These are phyloP conservation scores for Orgyia antiqua DNA, from an alignment of 2,888 invertebrate genomes.

Conservation along the genomic window DNA sequence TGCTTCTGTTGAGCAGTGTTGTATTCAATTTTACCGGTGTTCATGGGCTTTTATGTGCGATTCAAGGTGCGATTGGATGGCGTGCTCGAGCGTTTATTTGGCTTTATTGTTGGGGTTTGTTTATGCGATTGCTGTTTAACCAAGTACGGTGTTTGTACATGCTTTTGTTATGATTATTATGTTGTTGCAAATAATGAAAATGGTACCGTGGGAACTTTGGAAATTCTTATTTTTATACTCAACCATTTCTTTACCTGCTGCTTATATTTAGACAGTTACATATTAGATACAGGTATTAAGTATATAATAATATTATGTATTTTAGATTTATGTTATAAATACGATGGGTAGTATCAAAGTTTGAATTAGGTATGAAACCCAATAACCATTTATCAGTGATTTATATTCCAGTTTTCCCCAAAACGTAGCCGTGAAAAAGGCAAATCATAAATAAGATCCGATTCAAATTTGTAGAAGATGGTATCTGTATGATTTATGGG, in stretches of 20 bases:
- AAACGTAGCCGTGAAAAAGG: slow-evolving; percentile 77
- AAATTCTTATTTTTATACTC: slow-evolving; percentile 9
- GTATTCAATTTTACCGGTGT: slow-evolving; percentile 75
- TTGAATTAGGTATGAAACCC: slow-evolving; percentile 59
- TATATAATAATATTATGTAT: too few species aligned
- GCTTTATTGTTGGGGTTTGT: slow-evolving; percentile 78
- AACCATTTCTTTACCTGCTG: too few species aligned
- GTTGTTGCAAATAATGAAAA: slow-evolving; percentile 65
- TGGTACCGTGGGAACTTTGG: slow-evolving; percentile 51
- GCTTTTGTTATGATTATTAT: slow-evolving; percentile 76
- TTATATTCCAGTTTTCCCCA: slow-evolving; percentile 73
- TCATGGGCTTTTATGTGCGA: slow-evolving; percentile 76
- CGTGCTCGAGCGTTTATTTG: slow-evolving; percentile 77
- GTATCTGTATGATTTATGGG: slow-evolving; percentile 76
- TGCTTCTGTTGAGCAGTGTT: slow-evolving; percentile 65
- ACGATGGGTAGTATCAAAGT: slow-evolving; percentile 43
- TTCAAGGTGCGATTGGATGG: slow-evolving; percentile 79
- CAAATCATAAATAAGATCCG: slow-evolving; percentile 79
- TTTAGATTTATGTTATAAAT: too few species aligned
- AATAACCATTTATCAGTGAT: slow-evolving; percentile 71
- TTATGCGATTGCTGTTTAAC: slow-evolving; percentile 78
- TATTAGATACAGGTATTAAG: too few species aligned
- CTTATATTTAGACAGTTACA: too few species aligned
- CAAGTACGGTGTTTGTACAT: slow-evolving; percentile 74
- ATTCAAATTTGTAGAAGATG: slow-evolving; percentile 80